phyloP scores from a whole-genome alignment of 2,888 invertebrate species.

The Calliopum simillimum region DNA sequence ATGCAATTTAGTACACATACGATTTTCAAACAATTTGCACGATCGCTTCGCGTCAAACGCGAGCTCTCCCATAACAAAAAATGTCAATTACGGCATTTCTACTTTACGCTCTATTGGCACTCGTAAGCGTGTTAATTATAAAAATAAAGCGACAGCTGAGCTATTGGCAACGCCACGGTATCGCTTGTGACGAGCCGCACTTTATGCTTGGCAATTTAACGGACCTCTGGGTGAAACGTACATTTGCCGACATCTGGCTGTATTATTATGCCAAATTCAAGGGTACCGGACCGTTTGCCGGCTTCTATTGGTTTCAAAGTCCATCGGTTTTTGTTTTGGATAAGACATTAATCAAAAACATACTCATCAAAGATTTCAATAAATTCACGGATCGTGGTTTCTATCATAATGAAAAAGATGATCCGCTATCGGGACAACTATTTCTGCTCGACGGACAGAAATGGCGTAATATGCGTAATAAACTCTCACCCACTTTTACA shows the following conservation, averaged over 20 bases:
- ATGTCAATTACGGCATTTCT: slow-evolving; percentile 11
- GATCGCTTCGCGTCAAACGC: too few species aligned
- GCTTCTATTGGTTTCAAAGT: slow-evolving; percentile 54
- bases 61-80: background rate
- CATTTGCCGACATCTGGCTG: slow-evolving; percentile 43
- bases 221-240: slow-evolving; percentile 35
- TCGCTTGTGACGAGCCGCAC: slow-evolving; percentile 41
- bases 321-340: slow-evolving; percentile 47
- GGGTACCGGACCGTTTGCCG: slow-evolving; percentile 56
- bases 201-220: slow-evolving; percentile 43
- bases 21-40: too few species aligned
- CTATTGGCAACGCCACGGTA: slow-evolving; percentile 44
- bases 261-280: slow-evolving; percentile 54
- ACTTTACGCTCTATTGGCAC: background rate
- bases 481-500: slow-evolving; percentile 57
- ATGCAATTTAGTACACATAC: too few species aligned
- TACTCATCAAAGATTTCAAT: slow-evolving; percentile 47
- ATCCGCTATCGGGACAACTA: slow-evolving; percentile 45
- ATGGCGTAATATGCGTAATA: slow-evolving; percentile 61
- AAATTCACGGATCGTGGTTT: slow-evolving; percentile 47
- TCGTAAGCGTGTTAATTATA: background rate
- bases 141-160: background rate
- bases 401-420: slow-evolving; percentile 44
- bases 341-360: slow-evolving; percentile 42
- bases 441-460: slow-evolving; percentile 59